Evolutionary conservation across 2,888 invertebrate genomes (phyloP).

Genomic region (Heliconius cydno): DNA sequence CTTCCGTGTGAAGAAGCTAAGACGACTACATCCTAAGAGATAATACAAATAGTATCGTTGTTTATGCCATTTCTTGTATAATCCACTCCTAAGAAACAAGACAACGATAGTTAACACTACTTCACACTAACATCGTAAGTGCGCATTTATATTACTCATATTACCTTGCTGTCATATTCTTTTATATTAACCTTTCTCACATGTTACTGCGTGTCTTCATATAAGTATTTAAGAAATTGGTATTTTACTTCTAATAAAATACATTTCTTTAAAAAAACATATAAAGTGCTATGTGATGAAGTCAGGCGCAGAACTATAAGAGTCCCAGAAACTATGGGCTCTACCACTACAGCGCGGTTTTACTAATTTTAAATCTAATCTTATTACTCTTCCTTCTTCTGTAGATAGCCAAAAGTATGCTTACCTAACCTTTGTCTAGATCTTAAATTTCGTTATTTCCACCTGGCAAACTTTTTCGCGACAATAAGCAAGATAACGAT

Average conservation of each 20-base stretch:
- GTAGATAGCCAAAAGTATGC: neutral
- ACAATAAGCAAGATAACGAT: slow-evolving; percentile 12
- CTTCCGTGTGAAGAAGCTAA: slow-evolving; percentile 26
- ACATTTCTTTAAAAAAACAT: neutral
- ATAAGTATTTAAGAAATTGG: neutral
- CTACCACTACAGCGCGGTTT: neutral
- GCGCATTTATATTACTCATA: slow-evolving; percentile 34
- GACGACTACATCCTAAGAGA: slow-evolving; percentile 17
- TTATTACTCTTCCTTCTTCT: neutral
- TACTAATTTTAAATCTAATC: slow-evolving; percentile 6
- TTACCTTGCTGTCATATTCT: neutral
- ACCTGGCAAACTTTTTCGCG: slow-evolving; percentile 35
- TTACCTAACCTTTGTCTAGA: neutral
- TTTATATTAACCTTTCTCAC: neutral
- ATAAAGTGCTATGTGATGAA: neutral
- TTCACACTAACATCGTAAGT: slow-evolving; percentile 31
- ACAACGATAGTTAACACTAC: slow-evolving; percentile 11
- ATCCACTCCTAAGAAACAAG: neutral
- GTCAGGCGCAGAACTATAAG: slow-evolving; percentile 6
- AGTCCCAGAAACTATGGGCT: neutral
- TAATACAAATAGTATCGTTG: neutral
- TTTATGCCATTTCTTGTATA: neutral
- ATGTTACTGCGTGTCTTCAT: neutral
- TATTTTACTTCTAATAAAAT: neutral
- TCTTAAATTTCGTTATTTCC: slow-evolving; percentile 36